Evolutionary conservation across 2,888 invertebrate genomes (phyloP).

Genomic region (Hirtodrosophila duncani): DNA sequence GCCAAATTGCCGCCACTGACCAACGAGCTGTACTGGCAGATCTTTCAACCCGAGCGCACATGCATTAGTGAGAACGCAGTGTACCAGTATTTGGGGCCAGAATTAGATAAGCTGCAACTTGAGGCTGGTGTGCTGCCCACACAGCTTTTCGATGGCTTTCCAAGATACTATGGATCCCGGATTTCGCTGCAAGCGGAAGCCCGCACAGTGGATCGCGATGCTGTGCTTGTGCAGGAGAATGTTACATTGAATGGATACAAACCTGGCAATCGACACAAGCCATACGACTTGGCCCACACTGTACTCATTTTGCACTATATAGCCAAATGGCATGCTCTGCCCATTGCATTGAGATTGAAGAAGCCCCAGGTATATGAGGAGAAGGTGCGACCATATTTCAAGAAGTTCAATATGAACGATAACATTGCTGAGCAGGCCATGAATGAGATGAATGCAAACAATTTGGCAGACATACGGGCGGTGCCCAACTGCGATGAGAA

Average conservation of each 20-base stretch:
- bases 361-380: conserved; percentile 78
- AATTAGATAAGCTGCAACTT: conserved; percentile 79
- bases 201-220: conserved; percentile 80
- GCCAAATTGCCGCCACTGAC: conserved; percentile 81
- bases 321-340: conserved; percentile 81
- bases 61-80: conserved; percentile 81
- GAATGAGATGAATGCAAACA: conserved; percentile 41
- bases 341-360: conserved; percentile 80
- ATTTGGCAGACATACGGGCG: conserved; percentile 40
- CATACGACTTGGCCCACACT: conserved; percentile 80
- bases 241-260: conserved; percentile 79
- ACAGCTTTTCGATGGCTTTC: conserved; percentile 79
- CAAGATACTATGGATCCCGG: conserved; percentile 81
- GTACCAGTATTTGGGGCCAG: conserved; percentile 80
- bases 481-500: conserved; percentile 45
- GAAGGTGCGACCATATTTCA: conserved; percentile 77
- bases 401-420: conserved; percentile 57
- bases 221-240: conserved; percentile 81
- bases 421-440: conserved; percentile 36
- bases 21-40: conserved; percentile 79
- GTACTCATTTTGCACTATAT: conserved; percentile 79
- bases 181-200: conserved; percentile 75
- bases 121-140: conserved; percentile 78
- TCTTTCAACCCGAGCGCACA: conserved; percentile 81
- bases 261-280: conserved; percentile 79